These are phyloP conservation scores for Candidula unifasciata DNA, from an alignment of 2,888 invertebrate species.

Conservation along the genomic window DNA sequence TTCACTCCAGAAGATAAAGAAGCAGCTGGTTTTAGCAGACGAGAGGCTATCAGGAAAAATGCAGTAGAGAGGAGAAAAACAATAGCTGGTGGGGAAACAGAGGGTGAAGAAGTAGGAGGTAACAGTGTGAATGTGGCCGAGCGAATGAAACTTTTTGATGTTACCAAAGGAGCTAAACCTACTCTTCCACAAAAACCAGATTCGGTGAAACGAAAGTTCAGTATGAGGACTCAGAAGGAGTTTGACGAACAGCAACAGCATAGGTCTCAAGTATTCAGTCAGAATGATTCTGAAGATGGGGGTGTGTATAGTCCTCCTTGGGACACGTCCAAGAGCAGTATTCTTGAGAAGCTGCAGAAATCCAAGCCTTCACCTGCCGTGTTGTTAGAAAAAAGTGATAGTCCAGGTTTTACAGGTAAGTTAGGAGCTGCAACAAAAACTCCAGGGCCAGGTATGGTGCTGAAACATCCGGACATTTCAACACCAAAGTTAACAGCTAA, in stretches of 20 bases:
- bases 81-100: conserved; percentile 29
- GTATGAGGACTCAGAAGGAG: conserved; percentile 40
- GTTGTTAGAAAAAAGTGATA: conserved; percentile 16
- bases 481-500: background rate
- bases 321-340: conserved; percentile 22
- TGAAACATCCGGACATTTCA: background rate
- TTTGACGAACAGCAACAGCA: conserved; percentile 22
- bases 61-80: conserved; percentile 51
- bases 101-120: background rate
- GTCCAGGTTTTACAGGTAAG: background rate
- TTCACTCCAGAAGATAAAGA: conserved; percentile 17
- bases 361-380: background rate
- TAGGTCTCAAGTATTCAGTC: background rate
- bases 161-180: conserved; percentile 35
- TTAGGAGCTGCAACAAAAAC: conserved; percentile 61
- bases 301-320: conserved; percentile 39
- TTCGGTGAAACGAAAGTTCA: conserved; percentile 33
- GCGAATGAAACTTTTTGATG: conserved; percentile 63
- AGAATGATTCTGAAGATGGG: background rate
- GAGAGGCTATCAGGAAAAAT: conserved; percentile 40
- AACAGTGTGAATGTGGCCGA: conserved; percentile 58
- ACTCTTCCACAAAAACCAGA: conserved; percentile 49
- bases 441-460: conserved; percentile 42
- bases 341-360: conserved; percentile 32
- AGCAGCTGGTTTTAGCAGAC: conserved; percentile 10